Conservation (phyloP, 1,140 invertebrate species). For the Drosophila micromelanica region DNA sequence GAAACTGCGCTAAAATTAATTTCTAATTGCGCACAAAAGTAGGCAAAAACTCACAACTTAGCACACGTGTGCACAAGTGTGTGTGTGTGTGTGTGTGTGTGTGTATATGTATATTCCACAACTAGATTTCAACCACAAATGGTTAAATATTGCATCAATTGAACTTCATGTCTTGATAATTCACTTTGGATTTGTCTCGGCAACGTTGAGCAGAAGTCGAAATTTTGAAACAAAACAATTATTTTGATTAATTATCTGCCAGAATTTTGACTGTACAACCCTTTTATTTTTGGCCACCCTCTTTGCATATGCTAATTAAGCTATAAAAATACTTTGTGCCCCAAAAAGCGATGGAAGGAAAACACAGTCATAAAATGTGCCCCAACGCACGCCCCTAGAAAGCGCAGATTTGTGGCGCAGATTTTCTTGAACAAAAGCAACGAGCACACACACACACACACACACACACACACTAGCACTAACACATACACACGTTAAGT, state of each 20-base stretch:
- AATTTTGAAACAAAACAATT: conserved; percentile 2
- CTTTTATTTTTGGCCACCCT: conserved; percentile 23
- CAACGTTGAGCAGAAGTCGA: not conserved
- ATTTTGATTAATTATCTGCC: conserved; percentile 64
- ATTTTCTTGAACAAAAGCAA: conserved; percentile 58
- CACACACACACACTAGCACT: conserved; percentile 17
- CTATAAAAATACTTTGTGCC: conserved; percentile 80
- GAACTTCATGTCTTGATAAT: not conserved
- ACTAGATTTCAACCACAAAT: conserved; percentile 10
- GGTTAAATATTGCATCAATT: not conserved
- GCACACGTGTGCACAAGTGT: conserved; percentile 7
- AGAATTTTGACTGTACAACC: conserved; percentile 20
- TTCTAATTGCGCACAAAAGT: conserved; percentile 79
- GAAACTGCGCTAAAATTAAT: conserved; percentile 65
- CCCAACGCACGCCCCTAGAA: not conserved
- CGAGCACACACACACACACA: conserved; percentile 31
- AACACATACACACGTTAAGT: conserved; percentile 52
- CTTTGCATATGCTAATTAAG: conserved; percentile 78
- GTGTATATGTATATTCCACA: conserved; percentile 6
- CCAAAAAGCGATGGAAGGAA: conserved; percentile 30
- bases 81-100: conserved; percentile 14
- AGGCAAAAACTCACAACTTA: conserved; percentile 48
- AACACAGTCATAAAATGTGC: conserved; percentile 71
- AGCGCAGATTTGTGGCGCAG: conserved; percentile 52
- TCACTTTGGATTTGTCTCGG: not conserved